These are phyloP conservation scores for Rhynchopsitta pachyrhyncha DNA, from an alignment of 2,113 vertebrate genomes.

Conservation along the genomic window DNA sequence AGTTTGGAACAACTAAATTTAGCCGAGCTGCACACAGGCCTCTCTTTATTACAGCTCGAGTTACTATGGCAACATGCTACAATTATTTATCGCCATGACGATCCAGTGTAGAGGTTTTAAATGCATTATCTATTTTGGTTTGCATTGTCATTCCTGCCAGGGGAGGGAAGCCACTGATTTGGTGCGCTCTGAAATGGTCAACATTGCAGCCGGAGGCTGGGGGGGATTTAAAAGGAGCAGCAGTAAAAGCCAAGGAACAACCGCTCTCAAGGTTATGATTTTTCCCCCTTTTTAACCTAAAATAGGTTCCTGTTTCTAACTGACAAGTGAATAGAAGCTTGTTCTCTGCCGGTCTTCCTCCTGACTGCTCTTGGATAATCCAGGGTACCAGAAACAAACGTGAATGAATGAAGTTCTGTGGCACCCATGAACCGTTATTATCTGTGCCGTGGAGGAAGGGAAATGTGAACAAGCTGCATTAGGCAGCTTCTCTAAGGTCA, in stretches of 20 bases:
- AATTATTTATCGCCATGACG: slow-evolving; percentile 83
- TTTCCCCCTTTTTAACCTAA: background rate
- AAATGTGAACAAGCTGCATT: background rate
- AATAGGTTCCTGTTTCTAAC: slow-evolving; percentile 32
- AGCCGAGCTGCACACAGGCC: slow-evolving; percentile 73
- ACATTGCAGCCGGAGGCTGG: slow-evolving; percentile 18
- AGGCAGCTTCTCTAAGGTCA: slow-evolving; percentile 28
- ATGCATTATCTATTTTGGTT: slow-evolving; percentile 81
- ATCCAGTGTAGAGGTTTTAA: slow-evolving; percentile 78
- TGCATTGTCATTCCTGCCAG: slow-evolving; percentile 70
- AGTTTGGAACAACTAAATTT: slow-evolving; percentile 77
- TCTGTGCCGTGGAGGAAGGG: background rate
- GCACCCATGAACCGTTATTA: background rate
- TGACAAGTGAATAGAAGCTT: slow-evolving; percentile 28
- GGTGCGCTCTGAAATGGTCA: background rate
- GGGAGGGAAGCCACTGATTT: slow-evolving; percentile 61
- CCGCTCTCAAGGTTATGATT: background rate
- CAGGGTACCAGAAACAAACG: slow-evolving; percentile 27
- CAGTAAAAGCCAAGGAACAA: background rate
- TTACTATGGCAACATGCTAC: slow-evolving; percentile 80
- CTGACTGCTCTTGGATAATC: slow-evolving; percentile 39
- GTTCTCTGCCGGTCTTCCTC: slow-evolving; percentile 34
- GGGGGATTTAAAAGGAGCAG: background rate
- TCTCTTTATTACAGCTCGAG: slow-evolving; percentile 72
- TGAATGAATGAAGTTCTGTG: slow-evolving; percentile 42